phyloP scores from a whole-genome alignment of 2,797 vertebrate genomes.

The Alcedo atthis region DNA sequence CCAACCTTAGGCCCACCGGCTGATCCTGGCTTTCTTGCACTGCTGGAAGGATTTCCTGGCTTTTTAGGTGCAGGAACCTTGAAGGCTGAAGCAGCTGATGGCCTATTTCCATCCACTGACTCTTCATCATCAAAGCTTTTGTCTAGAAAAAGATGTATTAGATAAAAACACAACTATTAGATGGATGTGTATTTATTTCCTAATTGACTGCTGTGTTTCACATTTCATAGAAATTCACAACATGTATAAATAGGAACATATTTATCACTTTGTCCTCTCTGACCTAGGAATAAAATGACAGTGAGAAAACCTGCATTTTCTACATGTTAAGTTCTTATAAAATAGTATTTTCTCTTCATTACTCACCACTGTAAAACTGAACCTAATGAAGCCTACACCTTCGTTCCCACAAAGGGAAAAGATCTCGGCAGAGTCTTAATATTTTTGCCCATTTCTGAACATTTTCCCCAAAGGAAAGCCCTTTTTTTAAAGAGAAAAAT shows the following conservation, averaged over 20 bases:
- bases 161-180: conserved; percentile 46
- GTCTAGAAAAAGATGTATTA: conserved; percentile 79
- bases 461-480: background rate
- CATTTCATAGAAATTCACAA: conserved; percentile 1
- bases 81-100: conserved; percentile 90
- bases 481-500: too few species aligned
- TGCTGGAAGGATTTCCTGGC: conserved; percentile 85
- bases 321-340: background rate
- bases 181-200: background rate
- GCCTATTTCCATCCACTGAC: conserved; percentile 94
- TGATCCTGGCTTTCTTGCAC: conserved; percentile 88
- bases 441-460: background rate
- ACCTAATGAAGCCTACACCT: background rate
- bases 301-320: conserved; percentile 29
- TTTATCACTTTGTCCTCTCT: background rate
- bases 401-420: conserved; percentile 26
- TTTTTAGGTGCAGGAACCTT: conserved; percentile 96
- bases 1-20: conserved; percentile 88
- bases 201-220: background rate
- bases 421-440: background rate
- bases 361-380: conserved; percentile 13
- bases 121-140: conserved; percentile 98
- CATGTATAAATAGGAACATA: conserved; percentile 3
- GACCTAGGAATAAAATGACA: conserved; percentile 5
- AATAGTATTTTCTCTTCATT: conserved; percentile 9